A percentile compares a stretch with the other conserved stretches of the same genome.
phyloP scores from a whole-genome alignment of 2,888 invertebrate species.

The Gasteruption jaculator region DNA sequence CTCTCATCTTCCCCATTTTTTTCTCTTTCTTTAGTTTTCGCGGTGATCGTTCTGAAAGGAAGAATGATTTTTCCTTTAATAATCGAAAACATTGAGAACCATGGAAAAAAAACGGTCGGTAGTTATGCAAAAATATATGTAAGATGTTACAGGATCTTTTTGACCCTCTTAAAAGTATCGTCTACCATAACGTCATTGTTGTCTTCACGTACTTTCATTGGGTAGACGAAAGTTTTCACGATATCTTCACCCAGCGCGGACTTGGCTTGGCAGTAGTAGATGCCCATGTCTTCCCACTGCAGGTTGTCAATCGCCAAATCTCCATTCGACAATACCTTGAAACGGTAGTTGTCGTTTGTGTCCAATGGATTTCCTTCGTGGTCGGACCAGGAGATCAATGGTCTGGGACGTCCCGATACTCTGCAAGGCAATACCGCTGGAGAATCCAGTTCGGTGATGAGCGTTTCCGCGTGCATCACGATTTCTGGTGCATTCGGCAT shows the following conservation, averaged over 20 bases:
- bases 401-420: constrained; percentile 60
- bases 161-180: too few species aligned
- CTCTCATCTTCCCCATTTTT: too few species aligned
- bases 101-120: too few species aligned
- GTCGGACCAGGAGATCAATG: constrained; percentile 67
- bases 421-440: constrained; percentile 68
- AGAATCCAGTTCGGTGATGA: constrained; percentile 55
- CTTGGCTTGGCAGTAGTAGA: constrained; percentile 71
- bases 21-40: too few species aligned
- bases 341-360: constrained; percentile 26
- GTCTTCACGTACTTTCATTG: constrained; percentile 54
- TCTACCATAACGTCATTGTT: too few species aligned
- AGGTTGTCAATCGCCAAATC: constrained; percentile 70
- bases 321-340: constrained; percentile 61
- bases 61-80: too few species aligned
- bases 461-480: constrained; percentile 42
- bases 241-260: constrained; percentile 58
- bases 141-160: too few species aligned
- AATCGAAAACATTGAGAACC: too few species aligned
- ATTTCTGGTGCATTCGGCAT: constrained; percentile 32
- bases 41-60: too few species aligned
- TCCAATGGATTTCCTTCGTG: constrained; percentile 52
- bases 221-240: constrained; percentile 70
- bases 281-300: constrained; percentile 79
- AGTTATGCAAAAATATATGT: too few species aligned